A percentile compares a stretch with the other conserved stretches of the same genome.
These are phyloP conservation scores for Sycobia sp. DNA, from an alignment of 1,140 invertebrate genomes.

Conservation along the genomic window DNA sequence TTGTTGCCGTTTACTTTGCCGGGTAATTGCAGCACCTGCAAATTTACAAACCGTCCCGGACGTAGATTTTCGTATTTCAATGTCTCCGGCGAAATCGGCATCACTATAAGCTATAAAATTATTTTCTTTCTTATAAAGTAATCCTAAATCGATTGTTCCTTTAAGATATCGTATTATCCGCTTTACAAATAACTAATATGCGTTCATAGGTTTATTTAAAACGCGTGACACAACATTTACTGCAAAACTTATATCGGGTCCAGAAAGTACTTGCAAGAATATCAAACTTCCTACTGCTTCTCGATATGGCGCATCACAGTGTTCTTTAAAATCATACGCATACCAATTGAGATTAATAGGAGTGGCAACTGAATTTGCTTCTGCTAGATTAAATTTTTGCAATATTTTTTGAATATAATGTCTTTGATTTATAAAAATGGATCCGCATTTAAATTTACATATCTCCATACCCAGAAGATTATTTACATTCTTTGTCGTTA, in stretches of 20 bases:
- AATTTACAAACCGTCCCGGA: conserved; percentile 28
- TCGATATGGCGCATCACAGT: too few relatives aligned
- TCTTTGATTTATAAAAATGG: conserved; percentile 14
- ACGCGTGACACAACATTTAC: conserved; percentile 17
- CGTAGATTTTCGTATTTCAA: conserved; percentile 15
- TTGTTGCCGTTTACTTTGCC: conserved; percentile 44
- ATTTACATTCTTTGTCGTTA: not conserved
- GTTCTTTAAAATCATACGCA: not conserved
- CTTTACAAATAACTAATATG: conserved; percentile 16
- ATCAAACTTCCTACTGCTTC: conserved; percentile 46
- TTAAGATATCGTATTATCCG: conserved; percentile 20
- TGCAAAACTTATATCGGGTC: conserved; percentile 46
- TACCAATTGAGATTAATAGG: not conserved
- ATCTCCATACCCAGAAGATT: conserved; percentile 24
- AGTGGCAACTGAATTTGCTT: too few relatives aligned
- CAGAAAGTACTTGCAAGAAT: conserved; percentile 44
- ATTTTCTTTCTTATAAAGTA: conserved; percentile 7
- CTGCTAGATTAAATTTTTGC: conserved; percentile 2
- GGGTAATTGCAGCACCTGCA: conserved; percentile 37
- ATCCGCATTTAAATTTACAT: not conserved
- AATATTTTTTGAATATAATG: conserved; percentile 29
- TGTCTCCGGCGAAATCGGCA: conserved; percentile 27
- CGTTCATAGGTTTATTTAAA: conserved; percentile 3
- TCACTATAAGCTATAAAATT: conserved; percentile 17
- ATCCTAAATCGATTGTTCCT: conserved; percentile 30